A percentile compares a stretch with the other conserved stretches of the same genome.
Evolutionary conservation across 2,113 vertebrate species (phyloP).

Genomic region (Lasiurus borealis): DNA sequence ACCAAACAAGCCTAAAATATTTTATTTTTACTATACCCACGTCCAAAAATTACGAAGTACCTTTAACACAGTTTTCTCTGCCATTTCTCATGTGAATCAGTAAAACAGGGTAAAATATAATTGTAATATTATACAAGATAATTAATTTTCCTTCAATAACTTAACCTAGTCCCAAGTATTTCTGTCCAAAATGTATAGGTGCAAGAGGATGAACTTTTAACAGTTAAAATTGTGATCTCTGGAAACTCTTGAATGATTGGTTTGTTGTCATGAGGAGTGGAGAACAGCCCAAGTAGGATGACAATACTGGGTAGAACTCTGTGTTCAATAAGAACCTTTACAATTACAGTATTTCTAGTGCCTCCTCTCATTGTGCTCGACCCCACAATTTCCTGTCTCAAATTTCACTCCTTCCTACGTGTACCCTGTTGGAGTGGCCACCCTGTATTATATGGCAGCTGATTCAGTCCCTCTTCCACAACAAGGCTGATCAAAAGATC

Average conservation of each 20-base stretch:
- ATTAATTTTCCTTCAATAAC: constrained; percentile 69
- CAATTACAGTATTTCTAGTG: constrained; percentile 96
- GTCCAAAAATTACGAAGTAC: constrained; percentile 71
- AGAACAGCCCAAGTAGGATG: constrained; percentile 97
- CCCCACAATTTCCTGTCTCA: constrained; percentile 98
- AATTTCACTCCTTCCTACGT: constrained; percentile 98
- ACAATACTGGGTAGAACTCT: constrained; percentile 95
- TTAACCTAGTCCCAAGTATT: constrained; percentile 97
- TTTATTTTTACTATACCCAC: constrained; percentile 59
- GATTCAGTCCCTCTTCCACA: constrained; percentile 98
- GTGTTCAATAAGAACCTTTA: constrained; percentile 95
- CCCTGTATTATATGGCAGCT: constrained; percentile 97
- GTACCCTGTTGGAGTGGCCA: constrained; percentile 98
- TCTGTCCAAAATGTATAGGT: constrained; percentile 97
- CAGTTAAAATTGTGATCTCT: constrained; percentile 97
- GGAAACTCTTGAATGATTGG: constrained; percentile 96
- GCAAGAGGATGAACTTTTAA: constrained; percentile 97
- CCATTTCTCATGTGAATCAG: constrained; percentile 64
- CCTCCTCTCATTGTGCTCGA: constrained; percentile 99
- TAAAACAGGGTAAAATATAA: constrained; percentile 73
- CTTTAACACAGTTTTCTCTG: constrained; percentile 47
- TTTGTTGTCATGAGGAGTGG: constrained; percentile 96
- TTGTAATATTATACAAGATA: constrained; percentile 58
- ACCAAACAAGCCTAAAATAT: constrained; percentile 63
- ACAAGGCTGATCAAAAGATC: constrained; percentile 98